phyloP scores from a whole-genome alignment of 2,888 invertebrate genomes.

The Homarus gammarus region DNA sequence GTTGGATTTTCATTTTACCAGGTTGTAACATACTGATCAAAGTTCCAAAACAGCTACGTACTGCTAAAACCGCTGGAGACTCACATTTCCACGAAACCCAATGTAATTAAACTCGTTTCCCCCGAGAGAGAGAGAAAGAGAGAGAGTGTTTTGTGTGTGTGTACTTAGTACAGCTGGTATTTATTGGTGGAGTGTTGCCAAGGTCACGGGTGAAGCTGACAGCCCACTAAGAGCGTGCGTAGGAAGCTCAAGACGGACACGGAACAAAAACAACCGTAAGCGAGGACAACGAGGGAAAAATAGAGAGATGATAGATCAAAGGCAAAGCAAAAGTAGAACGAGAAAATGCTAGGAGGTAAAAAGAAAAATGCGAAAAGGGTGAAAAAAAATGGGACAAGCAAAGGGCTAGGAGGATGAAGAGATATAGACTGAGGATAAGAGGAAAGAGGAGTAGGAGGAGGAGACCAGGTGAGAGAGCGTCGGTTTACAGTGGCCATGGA shows the following conservation, averaged over 20 bases:
- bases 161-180: too few relatives aligned
- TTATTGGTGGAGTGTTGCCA: too few relatives aligned
- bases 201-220: too few relatives aligned
- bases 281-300: too few relatives aligned
- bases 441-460: not conserved
- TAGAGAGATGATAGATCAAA: too few relatives aligned
- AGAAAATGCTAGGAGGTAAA: not conserved
- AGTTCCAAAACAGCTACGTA: not conserved
- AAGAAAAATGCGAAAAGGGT: not conserved
- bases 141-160: too few relatives aligned
- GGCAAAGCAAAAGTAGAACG: too few relatives aligned
- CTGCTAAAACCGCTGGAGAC: not conserved
- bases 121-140: not conserved
- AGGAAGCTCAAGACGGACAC: too few relatives aligned
- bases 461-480: not conserved
- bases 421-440: not conserved
- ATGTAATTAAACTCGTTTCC: conserved; percentile 1
- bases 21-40: not conserved
- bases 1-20: not conserved
- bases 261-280: too few relatives aligned
- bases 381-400: not conserved
- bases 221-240: too few relatives aligned
- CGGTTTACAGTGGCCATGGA: not conserved
- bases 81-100: not conserved
- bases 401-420: not conserved